Evolutionary conservation across 2,113 vertebrate species (phyloP).

Genomic region (Ceyx margarethae): DNA sequence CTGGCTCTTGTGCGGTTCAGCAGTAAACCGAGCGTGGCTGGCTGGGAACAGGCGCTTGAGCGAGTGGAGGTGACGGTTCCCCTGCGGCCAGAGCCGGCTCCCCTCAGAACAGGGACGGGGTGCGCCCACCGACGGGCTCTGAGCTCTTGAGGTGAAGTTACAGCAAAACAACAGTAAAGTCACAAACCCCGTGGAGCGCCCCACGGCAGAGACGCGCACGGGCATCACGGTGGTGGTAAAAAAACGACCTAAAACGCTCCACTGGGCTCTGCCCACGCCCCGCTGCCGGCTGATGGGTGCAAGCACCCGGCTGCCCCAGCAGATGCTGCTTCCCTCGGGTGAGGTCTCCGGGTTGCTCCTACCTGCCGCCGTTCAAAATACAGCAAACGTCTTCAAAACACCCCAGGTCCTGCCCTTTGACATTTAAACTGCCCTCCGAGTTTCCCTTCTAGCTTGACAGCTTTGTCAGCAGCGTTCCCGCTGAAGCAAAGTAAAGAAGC

Average conservation of each 20-base stretch:
- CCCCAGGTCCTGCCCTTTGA: background rate
- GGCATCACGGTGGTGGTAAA: background rate
- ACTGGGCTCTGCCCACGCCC: background rate
- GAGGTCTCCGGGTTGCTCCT: background rate
- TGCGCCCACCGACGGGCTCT: rapidly evolving
- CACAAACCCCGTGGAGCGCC: rapidly evolving
- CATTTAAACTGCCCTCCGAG: background rate
- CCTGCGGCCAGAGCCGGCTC: background rate
- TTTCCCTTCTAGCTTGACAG: background rate
- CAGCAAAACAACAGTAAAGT: background rate
- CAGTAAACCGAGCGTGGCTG: too few species aligned
- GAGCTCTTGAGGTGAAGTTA: background rate
- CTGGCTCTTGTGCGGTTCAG: too few species aligned
- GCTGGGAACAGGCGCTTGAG: too few species aligned
- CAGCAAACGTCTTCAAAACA: background rate
- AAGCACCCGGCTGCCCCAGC: background rate
- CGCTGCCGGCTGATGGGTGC: too few species aligned
- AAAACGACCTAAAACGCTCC: rapidly evolving
- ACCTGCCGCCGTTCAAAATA: background rate
- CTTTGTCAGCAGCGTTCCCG: background rate
- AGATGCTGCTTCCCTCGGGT: background rate
- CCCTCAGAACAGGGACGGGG: rapidly evolving
- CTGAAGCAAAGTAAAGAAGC: background rate
- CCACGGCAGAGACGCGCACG: rapidly evolving
- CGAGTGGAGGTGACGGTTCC: too few species aligned